A percentile compares a stretch with the other conserved stretches of the same genome.
Evolutionary conservation across 2,797 vertebrate species (phyloP).

Genomic region (Scyliorhinus canicula): DNA sequence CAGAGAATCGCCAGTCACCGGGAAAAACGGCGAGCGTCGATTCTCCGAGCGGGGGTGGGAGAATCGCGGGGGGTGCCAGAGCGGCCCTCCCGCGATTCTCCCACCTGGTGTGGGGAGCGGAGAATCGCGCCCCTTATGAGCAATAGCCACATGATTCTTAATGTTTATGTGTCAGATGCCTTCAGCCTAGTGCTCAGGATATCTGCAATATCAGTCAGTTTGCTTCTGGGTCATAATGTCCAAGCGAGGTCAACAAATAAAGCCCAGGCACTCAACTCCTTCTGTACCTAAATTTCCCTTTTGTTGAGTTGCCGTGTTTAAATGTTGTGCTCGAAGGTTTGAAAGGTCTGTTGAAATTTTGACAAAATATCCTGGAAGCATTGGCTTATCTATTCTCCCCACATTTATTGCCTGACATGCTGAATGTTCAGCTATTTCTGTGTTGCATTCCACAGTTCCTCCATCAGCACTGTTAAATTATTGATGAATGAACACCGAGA

Average conservation of each 20-base stretch:
- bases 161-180: background rate
- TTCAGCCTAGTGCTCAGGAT: background rate
- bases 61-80: too few species aligned
- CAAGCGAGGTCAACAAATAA: background rate
- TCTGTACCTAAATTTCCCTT: background rate
- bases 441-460: background rate
- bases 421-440: background rate
- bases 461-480: background rate
- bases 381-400: background rate
- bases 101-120: too few species aligned
- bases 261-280: background rate
- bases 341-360: background rate
- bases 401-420: too few species aligned
- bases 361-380: too few species aligned
- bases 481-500: background rate
- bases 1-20: too few species aligned
- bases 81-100: too few species aligned
- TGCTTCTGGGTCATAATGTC: background rate
- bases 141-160: background rate
- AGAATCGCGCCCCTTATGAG: too few species aligned
- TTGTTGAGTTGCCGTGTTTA: background rate
- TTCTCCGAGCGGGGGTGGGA: too few species aligned
- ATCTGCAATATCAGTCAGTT: background rate
- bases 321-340: background rate
- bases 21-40: too few species aligned